Base-by-base conservation (phyloP, 2,888 invertebrate genomes). In the Drosophila dives region DNA sequence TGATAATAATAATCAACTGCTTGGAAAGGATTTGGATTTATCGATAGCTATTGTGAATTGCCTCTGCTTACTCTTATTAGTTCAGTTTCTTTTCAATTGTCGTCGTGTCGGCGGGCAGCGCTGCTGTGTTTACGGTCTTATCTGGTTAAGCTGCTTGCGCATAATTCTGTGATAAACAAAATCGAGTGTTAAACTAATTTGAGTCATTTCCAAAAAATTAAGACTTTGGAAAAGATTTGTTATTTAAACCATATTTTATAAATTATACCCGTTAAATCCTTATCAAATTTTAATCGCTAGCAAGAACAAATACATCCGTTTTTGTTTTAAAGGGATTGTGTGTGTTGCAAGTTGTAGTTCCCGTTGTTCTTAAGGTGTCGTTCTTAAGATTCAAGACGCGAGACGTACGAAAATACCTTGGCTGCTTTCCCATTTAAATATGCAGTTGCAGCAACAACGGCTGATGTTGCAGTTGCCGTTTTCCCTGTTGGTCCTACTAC, bases 321-420 rank as follows among this genome's bases (percentile, higher is more conserved):
- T 77, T 62, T 65, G 68, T 54, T 26, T 26, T 26, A 5, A 40
- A 29, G n/a, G 26, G 65, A 38, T 49, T 61, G 51, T 38, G 42
- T 23, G 63, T 48, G 48, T 8, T 34, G 34, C 42, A 20, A 3
- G 20, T 45, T 61, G 34, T 56, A 53, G 40, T 55, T 40, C 38
- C 56, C 55, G 48, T 48, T 68, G 20, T 59, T 23, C 23, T 45
- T 12, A 20, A 20, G 10, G 40, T 66, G 23, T 58, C 53, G 49
- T 29, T 66, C 72, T 60, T 50, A 55, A 72, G 66, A 75, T 62
- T 63, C 45, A 54, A 38, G 8, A 38, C 17, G 12, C 20, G 7
- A 20, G 60, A 64, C 63, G 64, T 51, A 55, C 51, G 71, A 84
- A 77, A 77, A 80, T 81, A 84, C 75, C 56, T 73, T 64, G 71